Base-by-base conservation (phyloP, 2,888 invertebrate species). In the Xestia c-nigrum region DNA sequence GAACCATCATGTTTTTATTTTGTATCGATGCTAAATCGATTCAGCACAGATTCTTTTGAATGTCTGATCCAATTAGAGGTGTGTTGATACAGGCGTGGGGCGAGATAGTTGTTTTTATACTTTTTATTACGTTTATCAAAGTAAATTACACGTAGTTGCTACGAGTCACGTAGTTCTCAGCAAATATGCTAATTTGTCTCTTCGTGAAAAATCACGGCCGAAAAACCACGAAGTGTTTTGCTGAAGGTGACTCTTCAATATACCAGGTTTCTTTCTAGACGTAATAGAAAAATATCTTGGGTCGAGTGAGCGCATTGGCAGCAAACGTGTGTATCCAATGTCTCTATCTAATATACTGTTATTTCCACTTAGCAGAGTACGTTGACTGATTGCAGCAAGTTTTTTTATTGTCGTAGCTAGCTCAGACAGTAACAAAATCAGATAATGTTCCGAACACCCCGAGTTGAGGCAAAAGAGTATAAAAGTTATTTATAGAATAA, bases 401-500 rank as follows among this genome's bases (percentile, higher is more conserved):
- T 43, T 73, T 76, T 83, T 75, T 75, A 75, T 5, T 64, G 78
- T 76, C 75, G 55, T 66, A 67, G 31, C 31, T 52, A 24, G 43
- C 40, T 31, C 59, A 70, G 74, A 76, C 73, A 72, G 68, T 61
- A 63, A 84, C 76, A 84, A 72, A 72, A 73, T 66, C 73, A 72
- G 75, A 83, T 72, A 75, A 76, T 72, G 71, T 82, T 50, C 57
- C 63, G 71, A 72, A 65, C 76, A 81, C 80, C 76, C 84, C 46
- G 72, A 73, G 63, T 72, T 72, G 65, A 78, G 71, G 72, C 80
- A 57, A 79, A 73, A 69, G 76, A 77, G 74, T 76, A 83, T 83
- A 82, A 87, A 76, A 82, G 50, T 68, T 84, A 87, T 87, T 79
- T 82, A 81, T 87, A 87, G 87, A 80, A 74, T 78, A 81, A 78